Conservation (phyloP, 2,888 invertebrate species). For the Exocentrus adspersus region DNA sequence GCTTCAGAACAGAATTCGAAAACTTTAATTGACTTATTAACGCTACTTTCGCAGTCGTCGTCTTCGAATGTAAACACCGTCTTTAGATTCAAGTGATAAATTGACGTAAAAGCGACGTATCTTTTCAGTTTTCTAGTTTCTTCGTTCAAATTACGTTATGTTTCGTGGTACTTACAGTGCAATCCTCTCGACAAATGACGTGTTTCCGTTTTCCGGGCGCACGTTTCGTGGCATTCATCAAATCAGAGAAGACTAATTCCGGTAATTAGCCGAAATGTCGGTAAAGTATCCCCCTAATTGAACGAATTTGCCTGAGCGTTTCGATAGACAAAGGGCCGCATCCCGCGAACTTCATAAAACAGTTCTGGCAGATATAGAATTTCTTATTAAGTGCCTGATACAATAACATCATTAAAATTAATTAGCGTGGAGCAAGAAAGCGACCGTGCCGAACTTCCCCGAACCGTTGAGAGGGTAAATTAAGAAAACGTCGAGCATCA, state of each 20-base stretch:
- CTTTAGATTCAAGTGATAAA: no score
- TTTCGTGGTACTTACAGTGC: no score
- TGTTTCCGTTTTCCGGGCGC: no score
- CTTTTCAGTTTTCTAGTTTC: no score
- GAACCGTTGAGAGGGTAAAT: not conserved
- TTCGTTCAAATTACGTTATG: no score
- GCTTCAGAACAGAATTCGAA: no score
- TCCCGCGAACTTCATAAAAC: constrained; percentile 30
- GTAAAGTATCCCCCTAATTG: constrained; percentile 15
- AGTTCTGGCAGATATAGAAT: constrained; percentile 24
- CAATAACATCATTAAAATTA: constrained; percentile 39
- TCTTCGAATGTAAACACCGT: no score
- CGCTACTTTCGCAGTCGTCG: no score
- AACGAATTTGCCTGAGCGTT: constrained; percentile 26
- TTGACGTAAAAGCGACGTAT: no score
- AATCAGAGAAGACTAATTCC: not conserved
- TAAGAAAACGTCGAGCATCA: not conserved
- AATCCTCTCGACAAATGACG: no score
- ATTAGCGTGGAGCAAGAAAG: constrained; percentile 33
- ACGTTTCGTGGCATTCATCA: no score
- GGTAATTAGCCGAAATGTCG: constrained; percentile 13
- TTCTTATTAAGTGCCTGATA: constrained; percentile 31
- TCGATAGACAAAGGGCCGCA: not conserved
- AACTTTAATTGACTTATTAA: no score
- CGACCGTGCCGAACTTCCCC: constrained; percentile 11